These are phyloP conservation scores for Spilarctia lutea DNA, from an alignment of 2,888 invertebrate species.

Conservation along the genomic window DNA sequence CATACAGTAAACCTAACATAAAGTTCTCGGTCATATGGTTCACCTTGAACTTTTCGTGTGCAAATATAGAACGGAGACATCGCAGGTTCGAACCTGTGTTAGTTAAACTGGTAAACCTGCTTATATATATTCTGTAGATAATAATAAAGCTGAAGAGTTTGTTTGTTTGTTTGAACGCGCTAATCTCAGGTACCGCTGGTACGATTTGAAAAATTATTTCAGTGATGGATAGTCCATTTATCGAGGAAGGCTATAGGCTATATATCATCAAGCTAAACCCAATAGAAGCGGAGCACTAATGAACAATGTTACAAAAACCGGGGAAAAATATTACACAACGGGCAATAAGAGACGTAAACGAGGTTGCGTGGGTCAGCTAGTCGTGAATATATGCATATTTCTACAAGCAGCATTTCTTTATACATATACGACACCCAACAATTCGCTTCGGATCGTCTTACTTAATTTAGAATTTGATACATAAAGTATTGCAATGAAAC, in stretches of 20 bases:
- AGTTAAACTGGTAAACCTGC: background rate
- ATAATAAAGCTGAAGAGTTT: too few species aligned
- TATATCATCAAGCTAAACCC: too few species aligned
- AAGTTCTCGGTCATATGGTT: background rate
- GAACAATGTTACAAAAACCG: too few species aligned
- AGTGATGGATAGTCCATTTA: too few species aligned
- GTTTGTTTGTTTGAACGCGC: too few species aligned
- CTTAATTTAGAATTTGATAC: slow-evolving; percentile 2
- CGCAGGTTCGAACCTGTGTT: slow-evolving; percentile 29
- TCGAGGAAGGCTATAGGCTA: too few species aligned
- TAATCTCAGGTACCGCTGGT: too few species aligned
- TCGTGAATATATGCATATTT: background rate
- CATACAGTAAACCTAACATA: background rate
- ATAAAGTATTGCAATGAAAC: background rate
- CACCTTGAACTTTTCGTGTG: slow-evolving; percentile 24
- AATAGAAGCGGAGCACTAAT: too few species aligned
- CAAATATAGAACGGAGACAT: slow-evolving; percentile 34
- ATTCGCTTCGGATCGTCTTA: background rate
- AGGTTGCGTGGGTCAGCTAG: too few species aligned
- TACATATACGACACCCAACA: background rate
- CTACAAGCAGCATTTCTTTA: background rate
- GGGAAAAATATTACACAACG: too few species aligned
- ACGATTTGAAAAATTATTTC: too few species aligned
- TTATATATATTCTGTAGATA: background rate
- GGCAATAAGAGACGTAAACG: too few species aligned